Evolutionary conservation across 2,113 vertebrate genomes (phyloP), one percentile per base, ranked within the genome.

Genomic region (Sula dactylatra): DNA sequence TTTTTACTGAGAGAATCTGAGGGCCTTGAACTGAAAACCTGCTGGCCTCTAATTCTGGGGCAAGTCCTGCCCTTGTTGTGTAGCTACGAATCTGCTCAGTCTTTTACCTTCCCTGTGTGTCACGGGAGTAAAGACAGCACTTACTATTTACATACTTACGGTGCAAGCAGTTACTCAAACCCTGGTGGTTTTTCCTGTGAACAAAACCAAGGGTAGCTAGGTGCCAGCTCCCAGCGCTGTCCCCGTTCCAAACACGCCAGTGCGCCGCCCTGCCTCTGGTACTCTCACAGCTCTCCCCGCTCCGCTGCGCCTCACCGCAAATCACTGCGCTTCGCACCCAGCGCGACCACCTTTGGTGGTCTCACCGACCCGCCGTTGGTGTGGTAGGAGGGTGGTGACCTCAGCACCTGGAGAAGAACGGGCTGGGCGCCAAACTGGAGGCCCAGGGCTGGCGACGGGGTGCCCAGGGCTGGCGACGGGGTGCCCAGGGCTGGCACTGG

Each of bases 251-350:
- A 11, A 4, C 17, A 12, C 2, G 2, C 5, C 9, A 3, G 27
- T 1, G 1, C 6, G 9, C 19, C 2, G 2, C 22, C 47, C 42
- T 4, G n/a, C 34, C 34, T 7, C 44, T 4, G 59, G 26, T 2
- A 5, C 2, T 15, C 34, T 13, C 32, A 8, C 38, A 6, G 36
- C 61, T 69, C 29, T 55, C 29, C 26, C 29, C 22, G 26, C 61
- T 22, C 32, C 36, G 3, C 42, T 13, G 32, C 4, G 6, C 49
- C 49, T 45, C 20, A 4, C 21, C 5, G 34, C 13, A 16, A 47
- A 22, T 2, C 56, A 44, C 42, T 44, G 42, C 6, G 1, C 5
- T 3, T n/a, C 5, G 21, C 16, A 7, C 24, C 21, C 24, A 8
- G 18, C 24, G 1, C 44, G 44, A 44, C 38, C 16, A 21, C 26